Percentiles rank a stretch among this genome's conserved stretches.
Evolutionary conservation across 2,797 vertebrate species (phyloP).

Genomic region (Hydrolagus colliei): DNA sequence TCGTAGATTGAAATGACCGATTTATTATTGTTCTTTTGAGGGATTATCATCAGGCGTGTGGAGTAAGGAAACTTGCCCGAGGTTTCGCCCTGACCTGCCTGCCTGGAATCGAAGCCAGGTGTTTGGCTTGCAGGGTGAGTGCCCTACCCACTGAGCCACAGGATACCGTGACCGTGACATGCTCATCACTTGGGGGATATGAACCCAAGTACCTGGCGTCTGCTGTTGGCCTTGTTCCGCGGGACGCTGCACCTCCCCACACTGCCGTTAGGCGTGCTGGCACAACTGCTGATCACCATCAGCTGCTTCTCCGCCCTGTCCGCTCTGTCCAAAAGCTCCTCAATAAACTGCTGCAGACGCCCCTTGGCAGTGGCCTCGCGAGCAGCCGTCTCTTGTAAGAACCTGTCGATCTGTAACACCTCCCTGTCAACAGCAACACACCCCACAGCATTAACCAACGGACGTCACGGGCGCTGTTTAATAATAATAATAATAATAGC

Average conservation of each 20-base stretch:
- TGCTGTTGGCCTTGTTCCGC: slow-evolving; percentile 62
- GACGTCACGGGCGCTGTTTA: not conserved
- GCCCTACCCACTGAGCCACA: too few species aligned
- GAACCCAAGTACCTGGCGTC: slow-evolving; percentile 46
- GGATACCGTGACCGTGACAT: too few species aligned
- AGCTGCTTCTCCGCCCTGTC: slow-evolving; percentile 93
- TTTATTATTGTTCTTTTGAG: too few species aligned
- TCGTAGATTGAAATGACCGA: too few species aligned
- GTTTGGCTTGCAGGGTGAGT: too few species aligned
- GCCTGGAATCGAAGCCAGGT: too few species aligned
- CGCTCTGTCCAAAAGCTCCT: slow-evolving; percentile 91
- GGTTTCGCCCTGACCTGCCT: too few species aligned
- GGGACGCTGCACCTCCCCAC: slow-evolving; percentile 79
- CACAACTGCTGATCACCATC: slow-evolving; percentile 96
- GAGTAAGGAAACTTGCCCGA: too few species aligned
- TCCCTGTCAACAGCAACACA: slow-evolving; percentile 59
- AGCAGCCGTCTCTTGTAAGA: slow-evolving; percentile 91
- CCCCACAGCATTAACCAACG: not conserved
- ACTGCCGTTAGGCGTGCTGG: slow-evolving; percentile 86
- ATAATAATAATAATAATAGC: too few species aligned
- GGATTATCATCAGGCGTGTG: too few species aligned
- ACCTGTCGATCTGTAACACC: slow-evolving; percentile 91
- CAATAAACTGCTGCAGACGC: slow-evolving; percentile 94
- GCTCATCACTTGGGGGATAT: too few species aligned
- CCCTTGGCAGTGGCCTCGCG: slow-evolving; percentile 93